Percentiles rank a stretch among this genome's conserved stretches.
phyloP scores from a whole-genome alignment of 2,113 vertebrate genomes.

The Mustelus asterias region DNA sequence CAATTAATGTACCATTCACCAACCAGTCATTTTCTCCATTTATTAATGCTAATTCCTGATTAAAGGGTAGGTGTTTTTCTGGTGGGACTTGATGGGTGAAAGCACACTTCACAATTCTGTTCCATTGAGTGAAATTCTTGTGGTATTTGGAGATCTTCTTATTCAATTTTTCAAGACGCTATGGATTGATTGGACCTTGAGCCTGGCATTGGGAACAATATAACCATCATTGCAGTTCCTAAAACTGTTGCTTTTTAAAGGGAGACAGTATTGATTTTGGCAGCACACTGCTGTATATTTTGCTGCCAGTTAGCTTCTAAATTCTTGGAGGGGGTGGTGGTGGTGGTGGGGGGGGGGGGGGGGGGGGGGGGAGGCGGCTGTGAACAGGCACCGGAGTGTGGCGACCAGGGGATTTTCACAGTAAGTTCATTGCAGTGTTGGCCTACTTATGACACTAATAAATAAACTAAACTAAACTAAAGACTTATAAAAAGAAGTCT shows the following conservation, averaged over 20 bases:
- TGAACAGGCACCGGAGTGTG: too few relatives aligned
- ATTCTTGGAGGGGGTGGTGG: background rate
- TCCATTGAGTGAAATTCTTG: background rate
- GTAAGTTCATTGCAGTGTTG: too few relatives aligned
- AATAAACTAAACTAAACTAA: background rate
- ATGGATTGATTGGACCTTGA: background rate
- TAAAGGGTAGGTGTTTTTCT: background rate
- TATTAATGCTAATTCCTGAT: background rate
- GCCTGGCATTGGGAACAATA: background rate
- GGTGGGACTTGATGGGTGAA: background rate
- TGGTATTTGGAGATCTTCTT: background rate
- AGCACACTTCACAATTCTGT: background rate
- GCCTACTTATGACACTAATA: too few relatives aligned
- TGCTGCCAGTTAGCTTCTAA: background rate
- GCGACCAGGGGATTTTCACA: too few relatives aligned
- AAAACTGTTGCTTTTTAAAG: background rate
- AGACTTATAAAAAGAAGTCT: background rate
- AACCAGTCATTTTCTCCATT: background rate
- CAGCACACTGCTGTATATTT: background rate
- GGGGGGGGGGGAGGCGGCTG: too few relatives aligned
- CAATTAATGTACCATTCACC: background rate
- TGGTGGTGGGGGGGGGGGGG: too few relatives aligned
- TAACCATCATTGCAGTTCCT: background rate
- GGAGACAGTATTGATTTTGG: background rate
- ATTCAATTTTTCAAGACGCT: background rate